Conservation (phyloP, 2,888 invertebrate species). For the Bhutanitis thaidina region DNA sequence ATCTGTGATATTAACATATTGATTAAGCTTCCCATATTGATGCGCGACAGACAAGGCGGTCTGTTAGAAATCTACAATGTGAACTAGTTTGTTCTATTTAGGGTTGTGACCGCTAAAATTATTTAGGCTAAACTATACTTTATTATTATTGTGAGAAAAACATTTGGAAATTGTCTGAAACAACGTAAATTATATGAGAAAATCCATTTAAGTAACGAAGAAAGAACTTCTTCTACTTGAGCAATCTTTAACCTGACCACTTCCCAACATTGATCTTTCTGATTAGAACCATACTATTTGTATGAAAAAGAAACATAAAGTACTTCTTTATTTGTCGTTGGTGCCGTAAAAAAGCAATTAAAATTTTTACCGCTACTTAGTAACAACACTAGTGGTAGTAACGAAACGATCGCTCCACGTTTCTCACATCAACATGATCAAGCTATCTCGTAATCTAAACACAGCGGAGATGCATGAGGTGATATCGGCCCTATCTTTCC, state of each 20-base stretch:
- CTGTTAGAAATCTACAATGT: slow-evolving; percentile 11
- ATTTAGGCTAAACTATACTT: no score
- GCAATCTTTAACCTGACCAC: no score
- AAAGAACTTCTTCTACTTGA: no score
- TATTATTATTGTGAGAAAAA: no score
- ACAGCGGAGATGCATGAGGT: slow-evolving; percentile 59
- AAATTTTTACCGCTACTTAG: neutral
- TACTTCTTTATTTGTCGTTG: no score
- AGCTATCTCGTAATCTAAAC: slow-evolving; percentile 70
- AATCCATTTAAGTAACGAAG: no score
- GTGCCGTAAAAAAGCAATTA: no score
- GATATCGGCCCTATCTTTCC: slow-evolving; percentile 61
- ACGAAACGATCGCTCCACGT: slow-evolving; percentile 29
- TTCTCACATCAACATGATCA: slow-evolving; percentile 60
- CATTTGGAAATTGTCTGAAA: no score
- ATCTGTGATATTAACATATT: slow-evolving; percentile 75
- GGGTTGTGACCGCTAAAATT: slow-evolving; percentile 20
- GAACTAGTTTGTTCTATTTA: slow-evolving; percentile 27
- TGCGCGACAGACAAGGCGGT: slow-evolving; percentile 52
- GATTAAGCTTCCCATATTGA: slow-evolving; percentile 70
- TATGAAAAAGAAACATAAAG: no score
- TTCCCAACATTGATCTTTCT: no score
- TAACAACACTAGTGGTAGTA: neutral
- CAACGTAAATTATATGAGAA: no score
- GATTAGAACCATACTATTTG: no score